These are phyloP conservation scores for Chiloscyllium punctatum DNA, from an alignment of 2,797 vertebrate species.

Conservation along the genomic window DNA sequence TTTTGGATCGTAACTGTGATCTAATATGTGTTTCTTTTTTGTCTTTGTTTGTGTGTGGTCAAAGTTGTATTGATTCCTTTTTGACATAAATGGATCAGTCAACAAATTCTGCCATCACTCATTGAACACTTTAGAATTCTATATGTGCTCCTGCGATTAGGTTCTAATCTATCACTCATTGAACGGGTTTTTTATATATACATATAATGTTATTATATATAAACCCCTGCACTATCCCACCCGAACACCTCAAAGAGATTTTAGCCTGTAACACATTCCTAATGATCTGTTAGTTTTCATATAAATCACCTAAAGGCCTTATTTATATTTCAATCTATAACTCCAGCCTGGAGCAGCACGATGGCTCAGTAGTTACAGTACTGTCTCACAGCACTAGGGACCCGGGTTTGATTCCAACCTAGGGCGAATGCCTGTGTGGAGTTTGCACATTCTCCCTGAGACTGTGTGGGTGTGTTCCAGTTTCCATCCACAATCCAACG, in stretches of 20 bases:
- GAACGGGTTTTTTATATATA: background rate
- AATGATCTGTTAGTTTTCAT: background rate
- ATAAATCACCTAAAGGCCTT: background rate
- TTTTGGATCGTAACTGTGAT: background rate
- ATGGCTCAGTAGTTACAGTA: too few species aligned
- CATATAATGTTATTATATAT: background rate
- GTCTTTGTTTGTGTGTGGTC: background rate
- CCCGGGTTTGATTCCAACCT: too few species aligned
- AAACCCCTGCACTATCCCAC: background rate
- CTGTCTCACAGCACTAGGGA: too few species aligned
- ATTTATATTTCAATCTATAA: too few species aligned
- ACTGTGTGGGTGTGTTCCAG: too few species aligned
- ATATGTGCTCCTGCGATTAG: background rate
- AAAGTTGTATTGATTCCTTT: background rate
- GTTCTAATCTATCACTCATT: background rate
- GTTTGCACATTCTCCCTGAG: too few species aligned
- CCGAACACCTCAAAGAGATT: background rate
- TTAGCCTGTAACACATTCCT: background rate
- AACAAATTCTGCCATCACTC: background rate
- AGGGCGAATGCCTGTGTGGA: too few species aligned
- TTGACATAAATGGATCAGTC: background rate
- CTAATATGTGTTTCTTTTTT: background rate
- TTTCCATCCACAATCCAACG: too few species aligned
- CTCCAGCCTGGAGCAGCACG: too few species aligned
- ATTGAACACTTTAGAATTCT: background rate